Conservation (phyloP, 2,888 invertebrate genomes). For the Iselma pallidipennis region DNA sequence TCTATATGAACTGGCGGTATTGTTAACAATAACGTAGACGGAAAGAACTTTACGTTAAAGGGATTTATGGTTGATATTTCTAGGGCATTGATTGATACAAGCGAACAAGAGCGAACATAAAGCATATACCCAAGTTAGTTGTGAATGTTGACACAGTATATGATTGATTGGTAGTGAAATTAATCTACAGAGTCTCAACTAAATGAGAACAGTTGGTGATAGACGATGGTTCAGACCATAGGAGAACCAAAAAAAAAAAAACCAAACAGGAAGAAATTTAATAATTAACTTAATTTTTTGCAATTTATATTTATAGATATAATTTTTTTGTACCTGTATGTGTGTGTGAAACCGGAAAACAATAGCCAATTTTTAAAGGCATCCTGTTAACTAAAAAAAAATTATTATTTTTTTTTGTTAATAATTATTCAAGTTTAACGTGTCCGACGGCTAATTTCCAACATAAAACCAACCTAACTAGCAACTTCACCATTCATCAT, state of each 20-base stretch:
- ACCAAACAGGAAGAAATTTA: neutral
- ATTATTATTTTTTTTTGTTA: no score
- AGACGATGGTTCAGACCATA: neutral
- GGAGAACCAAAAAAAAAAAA: no score
- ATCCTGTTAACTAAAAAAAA: neutral
- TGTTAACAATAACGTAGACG: constrained; percentile 36
- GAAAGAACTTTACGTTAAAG: neutral
- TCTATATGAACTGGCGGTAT: no score
- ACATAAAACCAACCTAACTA: neutral
- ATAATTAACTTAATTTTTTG: no score
- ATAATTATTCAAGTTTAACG: neutral
- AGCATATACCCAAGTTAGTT: constrained; percentile 32
- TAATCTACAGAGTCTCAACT: constrained; percentile 40
- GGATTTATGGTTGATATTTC: constrained; percentile 5
- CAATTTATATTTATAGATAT: no score
- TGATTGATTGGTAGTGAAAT: constrained; percentile 50
- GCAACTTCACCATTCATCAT: constrained; percentile 21
- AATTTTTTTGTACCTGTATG: no score
- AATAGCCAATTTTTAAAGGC: neutral
- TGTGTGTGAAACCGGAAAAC: neutral
- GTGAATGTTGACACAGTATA: constrained; percentile 46
- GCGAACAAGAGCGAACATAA: constrained; percentile 24
- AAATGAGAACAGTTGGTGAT: neutral
- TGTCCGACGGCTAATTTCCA: constrained; percentile 12
- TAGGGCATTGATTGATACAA: constrained; percentile 33